Percentiles rank a stretch among this genome's conserved stretches.
phyloP scores from a whole-genome alignment of 1,140 invertebrate species.

The Hirudo medicinalis region DNA sequence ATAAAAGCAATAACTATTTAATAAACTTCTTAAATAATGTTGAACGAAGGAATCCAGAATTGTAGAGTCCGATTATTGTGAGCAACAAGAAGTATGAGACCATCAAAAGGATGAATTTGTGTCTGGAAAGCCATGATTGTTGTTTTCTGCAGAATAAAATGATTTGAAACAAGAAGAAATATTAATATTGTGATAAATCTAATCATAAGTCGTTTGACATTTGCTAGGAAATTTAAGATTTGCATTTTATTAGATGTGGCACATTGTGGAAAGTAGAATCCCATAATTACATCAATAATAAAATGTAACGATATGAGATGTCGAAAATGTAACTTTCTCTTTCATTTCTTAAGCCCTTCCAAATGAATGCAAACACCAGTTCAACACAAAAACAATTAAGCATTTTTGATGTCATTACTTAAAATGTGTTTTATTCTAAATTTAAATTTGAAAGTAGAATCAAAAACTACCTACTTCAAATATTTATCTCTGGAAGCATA shows the following conservation, averaged over 20 bases:
- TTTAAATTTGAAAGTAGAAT: background rate
- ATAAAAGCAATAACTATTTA: background rate
- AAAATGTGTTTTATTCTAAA: no score
- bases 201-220: no score
- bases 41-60: constrained; percentile 11
- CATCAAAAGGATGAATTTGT: constrained; percentile 36
- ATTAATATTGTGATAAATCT: no score
- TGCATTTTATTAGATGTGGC: no score
- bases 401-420: no score
- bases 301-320: background rate
- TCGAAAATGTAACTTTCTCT: background rate
- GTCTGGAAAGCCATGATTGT: constrained; percentile 28
- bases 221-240: no score
- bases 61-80: constrained; percentile 29
- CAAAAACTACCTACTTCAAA: background rate
- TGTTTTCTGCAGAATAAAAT: background rate
- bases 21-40: constrained; percentile 6
- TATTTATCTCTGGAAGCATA: constrained; percentile 41
- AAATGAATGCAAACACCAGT: no score
- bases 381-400: no score
- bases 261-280: constrained; percentile 13
- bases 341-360: no score
- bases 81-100: constrained; percentile 31
- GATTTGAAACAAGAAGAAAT: background rate
- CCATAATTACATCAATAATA: background rate